Evolutionary conservation across 2,797 vertebrate genomes (phyloP).

Genomic region (Salmo trutta): DNA sequence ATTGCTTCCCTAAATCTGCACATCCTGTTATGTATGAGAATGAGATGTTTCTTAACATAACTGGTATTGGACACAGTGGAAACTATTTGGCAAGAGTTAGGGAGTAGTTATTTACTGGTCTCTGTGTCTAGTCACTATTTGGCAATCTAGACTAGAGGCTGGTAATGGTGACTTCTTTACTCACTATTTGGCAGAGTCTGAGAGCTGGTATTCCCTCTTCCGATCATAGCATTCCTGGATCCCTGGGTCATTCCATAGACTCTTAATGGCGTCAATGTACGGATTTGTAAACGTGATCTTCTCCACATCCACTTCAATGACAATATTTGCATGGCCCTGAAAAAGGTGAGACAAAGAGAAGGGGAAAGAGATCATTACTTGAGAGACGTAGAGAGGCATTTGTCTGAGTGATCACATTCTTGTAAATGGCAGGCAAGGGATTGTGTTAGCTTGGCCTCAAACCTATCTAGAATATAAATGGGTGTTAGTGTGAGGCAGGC

Average conservation of each 20-base stretch:
- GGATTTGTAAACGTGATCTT: constrained; percentile 85
- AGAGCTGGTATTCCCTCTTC: constrained; percentile 94
- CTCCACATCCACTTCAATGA: constrained; percentile 88
- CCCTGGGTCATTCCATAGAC: constrained; percentile 92
- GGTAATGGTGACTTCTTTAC: constrained; percentile 1
- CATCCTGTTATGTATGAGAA: not conserved
- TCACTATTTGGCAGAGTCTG: constrained; percentile 96
- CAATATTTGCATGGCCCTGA: constrained; percentile 83
- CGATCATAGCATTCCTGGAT: constrained; percentile 93
- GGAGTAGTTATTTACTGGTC: constrained; percentile 35
- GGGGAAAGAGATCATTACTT: not conserved
- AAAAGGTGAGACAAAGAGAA: not conserved
- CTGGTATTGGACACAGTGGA: constrained; percentile 38
- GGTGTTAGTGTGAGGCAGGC: constrained; percentile 9
- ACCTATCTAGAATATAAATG: constrained; percentile 40
- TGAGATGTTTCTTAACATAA: constrained; percentile 11
- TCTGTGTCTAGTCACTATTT: constrained; percentile 83
- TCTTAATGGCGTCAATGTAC: constrained; percentile 89
- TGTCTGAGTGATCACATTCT: not conserved
- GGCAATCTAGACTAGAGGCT: constrained; percentile 78
- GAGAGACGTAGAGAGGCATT: not conserved
- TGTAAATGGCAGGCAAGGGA: constrained; percentile 24
- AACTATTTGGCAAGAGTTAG: constrained; percentile 39
- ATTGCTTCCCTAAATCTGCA: not conserved
- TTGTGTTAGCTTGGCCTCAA: constrained; percentile 27